Evolutionary conservation across 2,888 invertebrate genomes (phyloP).

Genomic region (Harpalus rufipes): DNA sequence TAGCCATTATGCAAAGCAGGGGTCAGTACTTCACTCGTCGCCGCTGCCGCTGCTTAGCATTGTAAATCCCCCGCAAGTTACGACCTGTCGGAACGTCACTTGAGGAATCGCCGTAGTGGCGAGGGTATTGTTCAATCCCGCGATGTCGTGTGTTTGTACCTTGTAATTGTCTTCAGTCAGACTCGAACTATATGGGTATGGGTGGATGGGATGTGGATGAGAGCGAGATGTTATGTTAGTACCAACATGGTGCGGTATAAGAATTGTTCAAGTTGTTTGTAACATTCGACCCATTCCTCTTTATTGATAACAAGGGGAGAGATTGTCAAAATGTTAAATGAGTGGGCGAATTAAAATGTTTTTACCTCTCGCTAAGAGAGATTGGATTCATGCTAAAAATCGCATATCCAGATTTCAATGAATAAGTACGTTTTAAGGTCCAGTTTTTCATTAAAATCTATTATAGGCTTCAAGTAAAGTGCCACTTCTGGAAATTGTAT

Average conservation of each 20-base stretch:
- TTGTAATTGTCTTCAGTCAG: conserved; percentile 56
- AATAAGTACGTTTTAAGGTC: too few species aligned
- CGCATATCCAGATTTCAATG: too few species aligned
- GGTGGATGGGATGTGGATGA: background rate
- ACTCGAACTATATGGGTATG: conserved; percentile 24
- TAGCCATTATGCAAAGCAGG: conserved; percentile 55
- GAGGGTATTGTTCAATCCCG: conserved; percentile 54
- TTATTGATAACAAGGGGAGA: conserved; percentile 41
- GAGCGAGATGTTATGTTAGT: conserved; percentile 28
- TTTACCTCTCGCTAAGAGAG: too few species aligned
- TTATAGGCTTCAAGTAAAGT: too few species aligned
- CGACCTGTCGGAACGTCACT: conserved; percentile 16
- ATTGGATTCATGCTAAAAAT: too few species aligned
- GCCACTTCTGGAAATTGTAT: too few species aligned
- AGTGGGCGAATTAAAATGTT: conserved; percentile 11
- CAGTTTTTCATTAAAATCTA: too few species aligned
- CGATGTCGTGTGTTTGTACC: conserved; percentile 48
- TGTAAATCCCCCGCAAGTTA: conserved; percentile 54
- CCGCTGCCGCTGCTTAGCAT: conserved; percentile 57
- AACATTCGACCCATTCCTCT: conserved; percentile 43
- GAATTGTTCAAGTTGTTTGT: conserved; percentile 40
- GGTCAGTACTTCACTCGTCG: conserved; percentile 45
- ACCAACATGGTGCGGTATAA: conserved; percentile 35
- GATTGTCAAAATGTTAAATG: conserved; percentile 44
- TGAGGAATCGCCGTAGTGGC: conserved; percentile 21